Evolutionary conservation across 1,140 invertebrate genomes (phyloP).

Genomic region (Fopius arisanus): DNA sequence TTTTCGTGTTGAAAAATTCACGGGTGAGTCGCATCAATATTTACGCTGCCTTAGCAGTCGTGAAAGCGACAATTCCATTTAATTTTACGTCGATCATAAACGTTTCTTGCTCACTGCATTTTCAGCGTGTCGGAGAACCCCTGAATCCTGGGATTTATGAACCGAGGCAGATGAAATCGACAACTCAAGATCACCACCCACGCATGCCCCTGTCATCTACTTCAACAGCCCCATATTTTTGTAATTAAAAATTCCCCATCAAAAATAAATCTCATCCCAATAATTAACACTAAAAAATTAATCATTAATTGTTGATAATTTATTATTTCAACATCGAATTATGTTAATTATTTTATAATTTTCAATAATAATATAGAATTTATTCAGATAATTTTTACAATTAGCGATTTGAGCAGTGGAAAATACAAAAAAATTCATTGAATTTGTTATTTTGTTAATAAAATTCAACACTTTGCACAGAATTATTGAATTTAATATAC

Average conservation of each 20-base stretch:
- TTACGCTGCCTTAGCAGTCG: slow-evolving; percentile 31
- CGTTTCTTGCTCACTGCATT: neutral
- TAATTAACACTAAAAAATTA: too few species aligned
- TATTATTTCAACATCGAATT: too few species aligned
- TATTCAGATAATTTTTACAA: neutral
- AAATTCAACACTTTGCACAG: neutral
- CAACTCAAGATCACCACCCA: neutral
- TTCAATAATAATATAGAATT: neutral
- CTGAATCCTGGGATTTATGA: neutral
- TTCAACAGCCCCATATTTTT: too few species aligned
- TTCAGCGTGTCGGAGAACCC: neutral
- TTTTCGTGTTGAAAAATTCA: neutral
- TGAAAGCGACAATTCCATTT: slow-evolving; percentile 40
- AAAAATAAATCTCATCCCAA: too few species aligned
- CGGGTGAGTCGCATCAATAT: slow-evolving; percentile 37
- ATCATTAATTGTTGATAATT: too few species aligned
- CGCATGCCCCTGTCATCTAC: neutral
- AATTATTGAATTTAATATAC: neutral
- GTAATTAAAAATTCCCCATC: too few species aligned
- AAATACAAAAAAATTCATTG: too few species aligned
- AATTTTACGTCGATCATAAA: slow-evolving; percentile 42
- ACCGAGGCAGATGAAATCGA: neutral
- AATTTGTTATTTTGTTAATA: too few species aligned
- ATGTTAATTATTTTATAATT: too few species aligned
- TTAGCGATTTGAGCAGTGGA: too few species aligned